Percentiles rank a stretch among this genome's conserved stretches.
Evolutionary conservation across 1,140 invertebrate genomes (phyloP).

Genomic region (Forficula auricularia): DNA sequence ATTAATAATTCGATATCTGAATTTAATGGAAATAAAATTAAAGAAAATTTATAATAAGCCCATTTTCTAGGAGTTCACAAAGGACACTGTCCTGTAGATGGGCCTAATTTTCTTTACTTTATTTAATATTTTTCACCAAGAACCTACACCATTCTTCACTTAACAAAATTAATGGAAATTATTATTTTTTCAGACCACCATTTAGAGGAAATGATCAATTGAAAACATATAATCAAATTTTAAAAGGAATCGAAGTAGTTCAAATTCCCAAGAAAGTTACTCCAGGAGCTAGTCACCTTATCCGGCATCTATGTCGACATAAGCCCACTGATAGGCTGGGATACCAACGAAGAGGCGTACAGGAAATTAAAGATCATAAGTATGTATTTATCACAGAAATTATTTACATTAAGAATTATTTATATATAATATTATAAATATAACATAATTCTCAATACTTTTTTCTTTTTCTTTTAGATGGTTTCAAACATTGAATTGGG

Average conservation of each 20-base stretch:
- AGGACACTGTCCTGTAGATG: too few relatives aligned
- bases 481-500: conserved; percentile 8
- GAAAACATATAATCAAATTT: conserved; percentile 91
- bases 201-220: conserved; percentile 85
- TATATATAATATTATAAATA: too few relatives aligned
- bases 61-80: too few relatives aligned
- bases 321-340: conserved; percentile 46
- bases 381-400: conserved; percentile 23
- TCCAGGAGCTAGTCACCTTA: conserved; percentile 31
- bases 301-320: conserved; percentile 41
- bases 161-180: too few relatives aligned
- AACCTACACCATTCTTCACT: too few relatives aligned
- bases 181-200: conserved; percentile 49
- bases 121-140: too few relatives aligned
- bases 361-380: conserved; percentile 45
- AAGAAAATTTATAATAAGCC: too few relatives aligned
- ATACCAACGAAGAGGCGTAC: conserved; percentile 41
- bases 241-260: conserved; percentile 47
- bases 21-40: too few relatives aligned
- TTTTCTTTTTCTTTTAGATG: conserved; percentile 3
- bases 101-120: too few relatives aligned
- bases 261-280: conserved; percentile 36
- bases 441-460: too few relatives aligned
- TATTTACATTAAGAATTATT: neutral
- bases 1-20: too few relatives aligned